Conservation (phyloP, 1,140 invertebrate species). For the Eciton burchellii region DNA sequence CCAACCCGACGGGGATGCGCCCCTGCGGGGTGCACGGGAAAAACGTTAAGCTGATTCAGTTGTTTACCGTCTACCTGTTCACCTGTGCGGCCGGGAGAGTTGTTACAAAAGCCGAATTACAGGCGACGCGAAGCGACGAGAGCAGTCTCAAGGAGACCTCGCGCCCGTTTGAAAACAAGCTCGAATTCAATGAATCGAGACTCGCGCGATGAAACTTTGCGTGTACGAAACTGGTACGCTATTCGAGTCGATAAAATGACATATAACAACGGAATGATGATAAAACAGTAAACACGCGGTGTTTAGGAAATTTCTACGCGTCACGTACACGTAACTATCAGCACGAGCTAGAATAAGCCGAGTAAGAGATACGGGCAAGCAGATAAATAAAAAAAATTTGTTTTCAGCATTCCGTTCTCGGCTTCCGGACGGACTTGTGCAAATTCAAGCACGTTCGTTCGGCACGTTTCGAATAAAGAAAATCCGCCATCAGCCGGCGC, state of each 20-base stretch:
- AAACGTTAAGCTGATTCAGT: conserved; percentile 78
- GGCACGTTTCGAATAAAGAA: not conserved
- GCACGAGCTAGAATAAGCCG: no score
- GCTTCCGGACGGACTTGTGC: no score
- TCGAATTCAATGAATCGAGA: not conserved
- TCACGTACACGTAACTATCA: no score
- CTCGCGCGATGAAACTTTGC: not conserved
- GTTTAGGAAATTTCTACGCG: no score
- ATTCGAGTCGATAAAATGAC: not conserved
- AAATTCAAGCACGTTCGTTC: no score
- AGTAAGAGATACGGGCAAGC: no score
- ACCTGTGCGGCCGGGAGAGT: conserved; percentile 72
- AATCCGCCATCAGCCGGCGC: not conserved
- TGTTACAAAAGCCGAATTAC: conserved; percentile 55
- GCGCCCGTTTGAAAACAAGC: conserved; percentile 29
- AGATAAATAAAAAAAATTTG: no score
- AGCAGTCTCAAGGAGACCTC: conserved; percentile 35
- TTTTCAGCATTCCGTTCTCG: not conserved
- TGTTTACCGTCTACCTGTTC: conserved; percentile 80
- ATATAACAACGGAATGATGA: no score
- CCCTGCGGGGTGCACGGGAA: conserved; percentile 43
- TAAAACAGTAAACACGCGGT: no score
- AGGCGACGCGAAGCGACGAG: conserved; percentile 20
- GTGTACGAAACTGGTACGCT: not conserved
- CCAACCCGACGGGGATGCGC: conserved; percentile 65